phyloP scores from a whole-genome alignment of 2,113 vertebrate genomes.

The Motacilla alba region DNA sequence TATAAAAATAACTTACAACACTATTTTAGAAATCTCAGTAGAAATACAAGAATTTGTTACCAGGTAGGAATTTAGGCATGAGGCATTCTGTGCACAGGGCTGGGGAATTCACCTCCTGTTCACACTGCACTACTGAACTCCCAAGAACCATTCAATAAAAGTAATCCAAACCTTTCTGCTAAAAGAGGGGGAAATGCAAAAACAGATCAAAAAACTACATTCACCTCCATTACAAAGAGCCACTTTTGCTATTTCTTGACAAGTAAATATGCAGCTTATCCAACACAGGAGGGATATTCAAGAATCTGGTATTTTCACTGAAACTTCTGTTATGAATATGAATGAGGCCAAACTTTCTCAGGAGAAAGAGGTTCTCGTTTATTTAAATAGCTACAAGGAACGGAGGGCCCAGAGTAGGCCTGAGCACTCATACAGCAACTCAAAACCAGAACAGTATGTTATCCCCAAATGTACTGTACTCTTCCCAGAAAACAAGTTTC shows the following conservation, averaged over 20 bases:
- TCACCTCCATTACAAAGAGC: not conserved
- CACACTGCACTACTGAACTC: not conserved
- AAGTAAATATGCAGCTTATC: not conserved
- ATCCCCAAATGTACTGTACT: too few species aligned
- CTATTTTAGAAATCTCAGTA: not conserved
- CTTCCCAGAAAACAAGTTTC: too few species aligned
- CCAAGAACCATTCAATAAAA: not conserved
- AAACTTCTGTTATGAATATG: not conserved
- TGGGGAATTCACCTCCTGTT: not conserved
- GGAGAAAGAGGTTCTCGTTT: too few species aligned
- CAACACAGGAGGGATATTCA: not conserved
- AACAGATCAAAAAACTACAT: not conserved
- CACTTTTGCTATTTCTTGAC: not conserved
- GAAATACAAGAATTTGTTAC: not conserved
- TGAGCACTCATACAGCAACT: too few species aligned
- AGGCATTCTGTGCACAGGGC: not conserved
- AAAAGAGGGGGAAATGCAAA: not conserved
- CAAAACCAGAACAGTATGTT: too few species aligned
- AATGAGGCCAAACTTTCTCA: too few species aligned
- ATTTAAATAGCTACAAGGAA: too few species aligned
- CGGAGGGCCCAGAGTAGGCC: too few species aligned
- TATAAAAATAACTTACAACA: slow-evolving; percentile 47
- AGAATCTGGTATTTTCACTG: not conserved
- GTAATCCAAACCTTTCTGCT: not conserved
- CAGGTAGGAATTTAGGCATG: not conserved